Evolutionary conservation across 2,113 vertebrate genomes (phyloP).

Genomic region (Myiagra hebetior): DNA sequence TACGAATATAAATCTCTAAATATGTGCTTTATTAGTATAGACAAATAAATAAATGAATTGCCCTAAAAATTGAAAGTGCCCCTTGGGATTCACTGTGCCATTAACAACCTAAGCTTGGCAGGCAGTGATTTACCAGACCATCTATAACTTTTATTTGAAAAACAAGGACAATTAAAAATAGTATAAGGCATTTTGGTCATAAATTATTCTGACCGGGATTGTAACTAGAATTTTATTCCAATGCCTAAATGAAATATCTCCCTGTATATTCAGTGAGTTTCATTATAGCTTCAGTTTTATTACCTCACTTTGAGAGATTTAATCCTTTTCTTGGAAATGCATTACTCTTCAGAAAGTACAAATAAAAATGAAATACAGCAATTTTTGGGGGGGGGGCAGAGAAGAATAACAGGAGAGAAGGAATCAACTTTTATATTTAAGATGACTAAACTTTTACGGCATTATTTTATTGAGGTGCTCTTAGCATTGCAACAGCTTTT

Average conservation of each 20-base stretch:
- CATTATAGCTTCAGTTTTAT: constrained; percentile 53
- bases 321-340: constrained; percentile 30
- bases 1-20: not conserved
- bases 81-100: not conserved
- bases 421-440: not conserved
- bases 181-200: constrained; percentile 19
- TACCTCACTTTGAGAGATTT: constrained; percentile 45
- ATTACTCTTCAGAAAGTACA: constrained; percentile 38
- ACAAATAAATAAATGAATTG: constrained; percentile 46
- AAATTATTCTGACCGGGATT: constrained; percentile 61
- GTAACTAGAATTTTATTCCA: constrained; percentile 44
- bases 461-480: not conserved
- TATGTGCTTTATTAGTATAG: not conserved
- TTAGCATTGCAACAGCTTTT: not conserved
- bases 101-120: not conserved
- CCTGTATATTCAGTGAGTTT: constrained; percentile 33
- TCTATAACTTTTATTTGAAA: constrained; percentile 51
- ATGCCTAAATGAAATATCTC: constrained; percentile 53
- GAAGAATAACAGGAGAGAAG: not conserved
- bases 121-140: constrained; percentile 19
- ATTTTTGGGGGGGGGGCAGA: not conserved
- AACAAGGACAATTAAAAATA: constrained; percentile 65
- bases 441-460: not conserved
- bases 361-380: constrained; percentile 44
- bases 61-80: constrained; percentile 10